A percentile compares a stretch with the other conserved stretches of the same genome.
Conservation (phyloP, 2,797 vertebrate genomes). For the Pachyuromys duprasi region DNA sequence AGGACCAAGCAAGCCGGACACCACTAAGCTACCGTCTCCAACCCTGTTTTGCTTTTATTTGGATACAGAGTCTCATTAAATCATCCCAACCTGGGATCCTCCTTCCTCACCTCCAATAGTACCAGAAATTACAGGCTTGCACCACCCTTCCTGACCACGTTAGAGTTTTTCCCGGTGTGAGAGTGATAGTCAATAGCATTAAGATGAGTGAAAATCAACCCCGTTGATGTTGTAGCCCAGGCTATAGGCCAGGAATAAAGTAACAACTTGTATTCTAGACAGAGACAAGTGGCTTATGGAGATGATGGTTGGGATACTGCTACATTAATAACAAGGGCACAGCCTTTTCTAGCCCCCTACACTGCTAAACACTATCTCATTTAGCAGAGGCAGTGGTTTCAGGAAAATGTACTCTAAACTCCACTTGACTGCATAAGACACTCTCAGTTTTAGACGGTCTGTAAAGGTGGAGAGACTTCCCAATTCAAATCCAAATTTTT, state of each 20-base stretch:
- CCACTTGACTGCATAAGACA: not conserved
- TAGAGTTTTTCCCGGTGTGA: not conserved
- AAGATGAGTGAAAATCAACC: constrained; percentile 29
- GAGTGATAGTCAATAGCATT: not conserved
- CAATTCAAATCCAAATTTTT: not conserved
- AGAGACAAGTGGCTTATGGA: constrained; percentile 16
- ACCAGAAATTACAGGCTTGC: not conserved
- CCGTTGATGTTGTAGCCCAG: not conserved
- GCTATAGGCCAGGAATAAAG: not conserved
- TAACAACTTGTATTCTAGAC: constrained; percentile 9
- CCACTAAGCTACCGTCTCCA: not conserved
- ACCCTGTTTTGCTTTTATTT: not conserved
- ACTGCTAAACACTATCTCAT: not conserved
- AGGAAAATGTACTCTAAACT: not conserved
- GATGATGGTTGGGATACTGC: not conserved
- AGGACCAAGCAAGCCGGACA: not conserved
- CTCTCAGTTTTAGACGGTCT: not conserved
- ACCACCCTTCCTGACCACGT: not conserved
- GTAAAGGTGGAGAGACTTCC: not conserved
- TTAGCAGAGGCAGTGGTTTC: not conserved
- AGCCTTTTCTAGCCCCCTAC: not conserved
- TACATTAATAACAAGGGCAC: not conserved
- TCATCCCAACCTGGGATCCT: not conserved
- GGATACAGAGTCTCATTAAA: not conserved
- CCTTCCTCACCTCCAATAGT: not conserved